Conservation (phyloP, 2,888 invertebrate species). For the Pheosia gnoma region DNA sequence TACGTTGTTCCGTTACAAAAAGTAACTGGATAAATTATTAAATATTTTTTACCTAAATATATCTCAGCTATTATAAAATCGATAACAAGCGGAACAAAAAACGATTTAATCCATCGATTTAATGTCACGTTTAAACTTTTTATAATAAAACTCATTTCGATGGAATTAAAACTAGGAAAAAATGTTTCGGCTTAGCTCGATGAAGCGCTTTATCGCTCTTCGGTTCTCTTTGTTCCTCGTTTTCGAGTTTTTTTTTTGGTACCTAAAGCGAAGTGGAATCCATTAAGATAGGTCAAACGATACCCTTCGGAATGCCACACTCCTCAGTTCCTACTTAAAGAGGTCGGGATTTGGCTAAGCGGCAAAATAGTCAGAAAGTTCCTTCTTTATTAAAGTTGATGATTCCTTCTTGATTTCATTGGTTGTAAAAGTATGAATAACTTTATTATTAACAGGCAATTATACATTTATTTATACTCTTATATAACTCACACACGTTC, state of each 20-base stretch:
- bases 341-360: constrained; percentile 17
- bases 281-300: constrained; percentile 72
- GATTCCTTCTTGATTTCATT: constrained; percentile 34
- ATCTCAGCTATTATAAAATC: constrained; percentile 2
- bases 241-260: constrained; percentile 54
- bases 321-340: constrained; percentile 38
- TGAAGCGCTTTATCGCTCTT: constrained; percentile 45
- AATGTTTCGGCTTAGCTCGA: constrained; percentile 9
- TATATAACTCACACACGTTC: too few species aligned
- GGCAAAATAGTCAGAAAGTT: constrained; percentile 19
- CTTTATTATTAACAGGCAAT: too few species aligned
- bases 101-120: constrained; percentile 16
- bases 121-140: constrained; percentile 27
- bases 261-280: constrained; percentile 60
- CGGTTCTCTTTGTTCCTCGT: constrained; percentile 41
- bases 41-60: neutral
- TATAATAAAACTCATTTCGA: constrained; percentile 20
- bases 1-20: neutral
- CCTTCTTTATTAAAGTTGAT: constrained; percentile 27
- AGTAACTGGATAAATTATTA: neutral
- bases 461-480: too few species aligned
- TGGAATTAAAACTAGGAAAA: constrained; percentile 30
- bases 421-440: constrained; percentile 17
- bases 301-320: constrained; percentile 52
- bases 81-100: constrained; percentile 10